Conservation (phyloP, 2,797 vertebrate genomes). For the Poecilia picta region DNA sequence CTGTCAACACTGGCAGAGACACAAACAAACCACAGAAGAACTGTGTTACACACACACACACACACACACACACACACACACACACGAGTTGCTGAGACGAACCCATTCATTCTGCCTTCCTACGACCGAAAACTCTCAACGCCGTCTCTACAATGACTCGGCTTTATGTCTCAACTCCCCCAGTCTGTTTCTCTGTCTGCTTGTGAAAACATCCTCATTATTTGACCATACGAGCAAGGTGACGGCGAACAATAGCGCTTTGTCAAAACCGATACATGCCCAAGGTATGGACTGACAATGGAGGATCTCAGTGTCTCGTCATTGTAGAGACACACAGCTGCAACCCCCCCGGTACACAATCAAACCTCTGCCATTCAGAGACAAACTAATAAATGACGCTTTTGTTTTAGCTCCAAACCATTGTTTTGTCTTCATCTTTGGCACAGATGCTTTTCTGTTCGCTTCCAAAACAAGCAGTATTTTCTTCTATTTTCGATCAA, state of each 20-base stretch:
- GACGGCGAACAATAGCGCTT: slow-evolving; percentile 80
- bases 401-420: slow-evolving; percentile 78
- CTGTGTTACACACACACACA: slow-evolving; percentile 27
- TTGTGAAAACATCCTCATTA: slow-evolving; percentile 67
- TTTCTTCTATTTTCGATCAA: slow-evolving; percentile 55
- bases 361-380: slow-evolving; percentile 74
- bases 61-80: neutral
- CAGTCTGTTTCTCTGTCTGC: slow-evolving; percentile 50
- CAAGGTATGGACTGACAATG: slow-evolving; percentile 79
- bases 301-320: slow-evolving; percentile 64
- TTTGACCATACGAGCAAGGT: slow-evolving; percentile 76
- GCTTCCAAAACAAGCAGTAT: slow-evolving; percentile 29
- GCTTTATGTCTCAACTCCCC: slow-evolving; percentile 59
- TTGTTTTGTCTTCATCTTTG: slow-evolving; percentile 68
- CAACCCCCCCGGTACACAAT: slow-evolving; percentile 60
- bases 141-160: slow-evolving; percentile 53
- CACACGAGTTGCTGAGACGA: slow-evolving; percentile 49
- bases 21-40: slow-evolving; percentile 70
- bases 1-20: slow-evolving; percentile 67
- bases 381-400: slow-evolving; percentile 70
- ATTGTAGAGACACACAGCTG: slow-evolving; percentile 81
- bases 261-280: slow-evolving; percentile 67
- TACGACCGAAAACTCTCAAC: slow-evolving; percentile 38
- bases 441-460: slow-evolving; percentile 65
- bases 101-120: slow-evolving; percentile 63